Conservation (phyloP, 2,888 invertebrate species). For the Drosophila austrosaltans region DNA sequence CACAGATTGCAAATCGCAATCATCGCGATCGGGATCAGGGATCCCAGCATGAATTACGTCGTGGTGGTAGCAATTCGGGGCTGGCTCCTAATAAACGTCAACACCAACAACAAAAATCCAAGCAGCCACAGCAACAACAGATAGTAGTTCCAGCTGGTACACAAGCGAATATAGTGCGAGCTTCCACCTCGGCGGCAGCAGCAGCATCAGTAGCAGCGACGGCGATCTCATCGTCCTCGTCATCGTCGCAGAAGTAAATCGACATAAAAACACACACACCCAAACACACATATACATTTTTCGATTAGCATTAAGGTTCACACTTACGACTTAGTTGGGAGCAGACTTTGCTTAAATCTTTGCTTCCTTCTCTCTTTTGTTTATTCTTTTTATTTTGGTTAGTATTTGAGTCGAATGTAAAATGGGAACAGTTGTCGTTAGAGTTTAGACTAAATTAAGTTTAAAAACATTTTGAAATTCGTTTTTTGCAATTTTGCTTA, state of each 20-base stretch:
- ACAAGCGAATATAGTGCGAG: constrained; percentile 62
- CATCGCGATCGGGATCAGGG: constrained; percentile 80
- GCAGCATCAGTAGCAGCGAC: constrained; percentile 23
- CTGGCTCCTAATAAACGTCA: constrained; percentile 71
- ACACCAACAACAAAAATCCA: constrained; percentile 59
- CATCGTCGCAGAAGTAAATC: constrained; percentile 66
- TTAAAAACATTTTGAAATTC: constrained; percentile 57
- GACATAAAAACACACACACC: constrained; percentile 17
- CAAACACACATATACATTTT: constrained; percentile 37
- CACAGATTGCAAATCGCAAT: constrained; percentile 82
- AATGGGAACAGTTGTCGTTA: constrained; percentile 61
- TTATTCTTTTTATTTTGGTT: constrained; percentile 61
- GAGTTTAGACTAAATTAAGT: constrained; percentile 70
- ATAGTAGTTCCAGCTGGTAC: constrained; percentile 51
- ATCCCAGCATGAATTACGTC: constrained; percentile 78
- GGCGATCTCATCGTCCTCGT: constrained; percentile 50
- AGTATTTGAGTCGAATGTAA: constrained; percentile 65
- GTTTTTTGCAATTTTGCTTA: constrained; percentile 66
- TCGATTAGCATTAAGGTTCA: constrained; percentile 61
- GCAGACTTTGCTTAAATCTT: constrained; percentile 25
- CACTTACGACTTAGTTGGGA: constrained; percentile 50
- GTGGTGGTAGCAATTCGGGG: constrained; percentile 80
- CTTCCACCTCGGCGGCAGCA: constrained; percentile 46
- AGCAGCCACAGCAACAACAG: constrained; percentile 49
- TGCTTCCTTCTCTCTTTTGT: constrained; percentile 55